These are phyloP conservation scores for Ranitomeya variabilis DNA, from an alignment of 2,113 vertebrate genomes.

Conservation along the genomic window DNA sequence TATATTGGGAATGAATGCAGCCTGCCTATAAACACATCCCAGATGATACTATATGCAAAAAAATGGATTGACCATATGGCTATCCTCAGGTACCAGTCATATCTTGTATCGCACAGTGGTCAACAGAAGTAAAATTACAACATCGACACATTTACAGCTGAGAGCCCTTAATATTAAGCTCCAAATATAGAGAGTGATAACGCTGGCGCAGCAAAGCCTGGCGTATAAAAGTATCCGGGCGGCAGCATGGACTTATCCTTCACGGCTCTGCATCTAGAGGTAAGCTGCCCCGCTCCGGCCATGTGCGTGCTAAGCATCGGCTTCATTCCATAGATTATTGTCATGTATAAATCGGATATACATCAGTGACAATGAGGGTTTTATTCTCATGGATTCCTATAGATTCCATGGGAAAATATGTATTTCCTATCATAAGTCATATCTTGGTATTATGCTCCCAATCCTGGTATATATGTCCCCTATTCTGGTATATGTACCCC, in stretches of 20 bases:
- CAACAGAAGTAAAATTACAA: conserved; percentile 16
- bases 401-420: too few species aligned
- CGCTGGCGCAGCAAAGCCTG: neutral
- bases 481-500: too few species aligned
- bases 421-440: too few species aligned
- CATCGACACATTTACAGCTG: conserved; percentile 37
- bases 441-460: too few species aligned
- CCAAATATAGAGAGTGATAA: conserved; percentile 50
- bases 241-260: neutral
- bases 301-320: neutral
- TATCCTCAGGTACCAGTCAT: neutral
- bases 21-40: conserved; percentile 22
- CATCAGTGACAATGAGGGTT: too few species aligned
- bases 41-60: conserved; percentile 7
- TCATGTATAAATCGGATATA: too few species aligned
- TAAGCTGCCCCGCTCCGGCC: neutral
- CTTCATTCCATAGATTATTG: too few species aligned
- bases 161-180: conserved; percentile 35
- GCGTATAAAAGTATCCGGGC: conserved; percentile 16
- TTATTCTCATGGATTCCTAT: too few species aligned
- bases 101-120: conserved; percentile 36
- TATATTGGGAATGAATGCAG: conserved; percentile 32
- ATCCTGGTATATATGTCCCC: too few species aligned
- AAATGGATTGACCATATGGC: conserved; percentile 36
- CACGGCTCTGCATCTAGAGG: conserved; percentile 44